Evolutionary conservation across 2,888 invertebrate genomes (phyloP), one percentile per base, ranked within the genome.

Genomic region (Caenorhabditis macrosperma): DNA sequence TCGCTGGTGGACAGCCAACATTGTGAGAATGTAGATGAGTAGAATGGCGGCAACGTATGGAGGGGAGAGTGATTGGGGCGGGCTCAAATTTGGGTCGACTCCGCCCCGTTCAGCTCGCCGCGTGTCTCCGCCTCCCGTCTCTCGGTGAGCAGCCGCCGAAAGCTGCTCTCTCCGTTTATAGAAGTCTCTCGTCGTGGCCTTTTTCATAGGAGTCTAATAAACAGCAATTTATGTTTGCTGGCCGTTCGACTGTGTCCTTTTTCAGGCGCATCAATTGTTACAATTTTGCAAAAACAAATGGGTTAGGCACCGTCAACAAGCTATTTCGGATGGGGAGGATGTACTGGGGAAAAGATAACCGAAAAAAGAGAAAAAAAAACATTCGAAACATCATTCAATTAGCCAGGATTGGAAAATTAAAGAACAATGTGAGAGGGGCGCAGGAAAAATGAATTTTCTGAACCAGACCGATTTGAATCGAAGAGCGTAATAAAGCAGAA

Each of bases 1-100:
- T 54, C 86, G 71, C n/a, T 81, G 84, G 22, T 79, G 67, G 59
- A 64, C 54, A 33, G 76, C 59, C 12, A 69, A 64, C 76, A 67
- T 75, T 30, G 59, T 48, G n/a, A 12, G 33, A 33, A 7, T 17
- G 71, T 46, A 33, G 30, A 60, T 60, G 60, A 69, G 52, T 54
- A 22, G 44, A 69, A 59, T 66, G 64, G 33, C 55, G 72, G 28
- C n/a, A 30, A 41, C 20, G 59, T 41, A 20, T 54, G 35, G 38
- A 61, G 61, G 20, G 35, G 66, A 64, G 68, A 76, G 68, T 69
- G 69, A 77, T 69, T 77, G 63, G 69, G 69, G 69, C 77, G 77
- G 50, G 66, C 60, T 28, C 64, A 28, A 60, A 71, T 66, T 78
- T 52, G 77, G 69, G 66, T 78, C 77, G 69, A 30, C 77, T 44